Base-by-base conservation (phyloP, 1,140 invertebrate species). In the Polypedilum vanderplanki region DNA sequence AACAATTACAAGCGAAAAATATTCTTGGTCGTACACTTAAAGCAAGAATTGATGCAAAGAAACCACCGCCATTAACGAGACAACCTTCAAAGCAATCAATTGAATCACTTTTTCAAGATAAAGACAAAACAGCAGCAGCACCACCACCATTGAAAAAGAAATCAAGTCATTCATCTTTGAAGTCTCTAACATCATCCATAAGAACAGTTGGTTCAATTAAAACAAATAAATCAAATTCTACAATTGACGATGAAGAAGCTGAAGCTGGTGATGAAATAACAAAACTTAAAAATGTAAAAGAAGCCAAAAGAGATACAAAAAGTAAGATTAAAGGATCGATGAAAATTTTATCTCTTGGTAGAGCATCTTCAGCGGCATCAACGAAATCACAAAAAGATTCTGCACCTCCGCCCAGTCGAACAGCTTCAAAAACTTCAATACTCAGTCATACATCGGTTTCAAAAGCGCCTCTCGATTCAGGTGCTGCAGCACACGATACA, bases 231-330 rank as follows among this genome's bases (percentile, higher is more conserved):
- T 70, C 65, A 2, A 18, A n/a, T 18, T 12, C 46, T 4, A 18
- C 65, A 20, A n/a, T 18, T 18, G 65, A 70, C 9, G 65, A 70
- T 18, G 65, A 70, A 10, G 65, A 70, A 70, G 65, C 65, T 9
- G 65, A 70, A 70, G 65, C 20, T 20, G 65, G 65, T 20, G 65
- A 70, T 70, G 65, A 70, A 70, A 70, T 70, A 5, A 70, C 65
- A 20, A 70, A 70, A 20, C 65, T 70, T 7, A 70, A 70, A 70
- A 22, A 70, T 12, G 20, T 70, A 3, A 70, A 70, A 20, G 65
- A 70, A 7, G 20, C 10, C 17, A 70, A 70, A 20, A 70, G 18
- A 18, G 65, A 70, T 18, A 22, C 20, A 20, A 70, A 70, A 70
- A 22, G 65, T 70, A 70, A 70, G 20, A 70, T 22, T 20, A 70